Evolutionary conservation across 2,888 invertebrate genomes (phyloP).

Genomic region (Tetanocera ferruginea): DNA sequence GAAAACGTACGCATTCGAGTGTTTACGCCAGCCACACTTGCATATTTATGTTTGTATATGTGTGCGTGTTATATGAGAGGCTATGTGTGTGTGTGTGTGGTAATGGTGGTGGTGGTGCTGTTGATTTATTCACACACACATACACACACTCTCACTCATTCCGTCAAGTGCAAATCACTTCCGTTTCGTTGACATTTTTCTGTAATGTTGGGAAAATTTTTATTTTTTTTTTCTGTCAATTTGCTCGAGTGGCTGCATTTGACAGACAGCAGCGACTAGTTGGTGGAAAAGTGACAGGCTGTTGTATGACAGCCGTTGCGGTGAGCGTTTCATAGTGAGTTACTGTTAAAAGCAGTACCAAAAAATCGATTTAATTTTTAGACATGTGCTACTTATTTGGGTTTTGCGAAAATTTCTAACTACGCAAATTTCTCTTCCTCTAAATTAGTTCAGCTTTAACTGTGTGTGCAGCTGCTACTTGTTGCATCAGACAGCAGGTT

Average conservation of each 20-base stretch:
- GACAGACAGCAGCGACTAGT: constrained; percentile 1
- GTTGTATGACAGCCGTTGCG: too few species aligned
- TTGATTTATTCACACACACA: not conserved
- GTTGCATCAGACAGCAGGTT: too few species aligned
- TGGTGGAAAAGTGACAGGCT: not conserved
- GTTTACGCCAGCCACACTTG: not conserved
- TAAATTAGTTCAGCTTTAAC: too few species aligned
- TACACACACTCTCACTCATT: not conserved
- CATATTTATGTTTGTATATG: not conserved
- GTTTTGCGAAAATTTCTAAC: too few species aligned
- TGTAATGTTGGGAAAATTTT: not conserved
- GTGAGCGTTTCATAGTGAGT: not conserved
- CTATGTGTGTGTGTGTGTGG: too few species aligned
- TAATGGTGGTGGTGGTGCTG: not conserved
- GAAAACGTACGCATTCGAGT: not conserved
- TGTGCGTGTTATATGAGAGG: too few species aligned
- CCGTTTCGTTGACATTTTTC: not conserved
- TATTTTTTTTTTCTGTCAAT: not conserved
- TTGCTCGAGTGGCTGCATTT: not conserved
- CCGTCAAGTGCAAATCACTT: not conserved
- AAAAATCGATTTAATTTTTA: not conserved
- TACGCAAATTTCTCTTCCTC: too few species aligned
- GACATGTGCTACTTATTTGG: not conserved
- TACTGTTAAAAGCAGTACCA: not conserved
- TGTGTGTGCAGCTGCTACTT: too few species aligned